These are phyloP conservation scores for Lonchura striata DNA, from an alignment of 2,113 vertebrate genomes.

Conservation along the genomic window DNA sequence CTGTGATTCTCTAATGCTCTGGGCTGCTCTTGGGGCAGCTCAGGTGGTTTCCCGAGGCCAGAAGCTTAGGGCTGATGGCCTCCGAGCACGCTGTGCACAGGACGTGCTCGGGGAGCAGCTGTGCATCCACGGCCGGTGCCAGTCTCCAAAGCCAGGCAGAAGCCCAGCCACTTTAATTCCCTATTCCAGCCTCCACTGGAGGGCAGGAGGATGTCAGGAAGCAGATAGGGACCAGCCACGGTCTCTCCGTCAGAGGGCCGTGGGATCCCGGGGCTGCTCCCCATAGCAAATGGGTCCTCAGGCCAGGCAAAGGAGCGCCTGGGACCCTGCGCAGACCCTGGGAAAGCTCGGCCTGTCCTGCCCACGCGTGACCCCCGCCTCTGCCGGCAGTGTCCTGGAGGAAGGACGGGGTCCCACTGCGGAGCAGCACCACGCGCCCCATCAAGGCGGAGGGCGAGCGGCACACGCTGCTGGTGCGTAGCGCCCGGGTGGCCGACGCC, in stretches of 20 bases:
- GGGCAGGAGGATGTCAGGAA: conserved; percentile 18
- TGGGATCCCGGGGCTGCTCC: not conserved
- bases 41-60: not conserved
- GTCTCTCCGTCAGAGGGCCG: not conserved
- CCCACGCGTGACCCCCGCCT: not conserved
- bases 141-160: not conserved
- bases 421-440: conserved; percentile 68
- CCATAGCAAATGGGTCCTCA: not conserved
- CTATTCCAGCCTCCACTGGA: not conserved
- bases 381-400: conserved; percentile 84
- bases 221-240: not conserved
- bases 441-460: conserved; percentile 91
- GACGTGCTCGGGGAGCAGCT: not conserved
- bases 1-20: not conserved
- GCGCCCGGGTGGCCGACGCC: conserved; percentile 78
- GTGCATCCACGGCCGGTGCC: not conserved
- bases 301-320: not conserved
- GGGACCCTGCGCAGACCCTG: not conserved
- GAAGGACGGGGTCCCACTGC: conserved; percentile 77
- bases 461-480: conserved; percentile 86
- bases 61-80: not conserved
- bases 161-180: not conserved
- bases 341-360: not conserved
- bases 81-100: not conserved
- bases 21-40: not conserved